These are phyloP conservation scores for Amblyopsis hoosieri DNA, from an alignment of 2,797 vertebrate species.

Conservation along the genomic window DNA sequence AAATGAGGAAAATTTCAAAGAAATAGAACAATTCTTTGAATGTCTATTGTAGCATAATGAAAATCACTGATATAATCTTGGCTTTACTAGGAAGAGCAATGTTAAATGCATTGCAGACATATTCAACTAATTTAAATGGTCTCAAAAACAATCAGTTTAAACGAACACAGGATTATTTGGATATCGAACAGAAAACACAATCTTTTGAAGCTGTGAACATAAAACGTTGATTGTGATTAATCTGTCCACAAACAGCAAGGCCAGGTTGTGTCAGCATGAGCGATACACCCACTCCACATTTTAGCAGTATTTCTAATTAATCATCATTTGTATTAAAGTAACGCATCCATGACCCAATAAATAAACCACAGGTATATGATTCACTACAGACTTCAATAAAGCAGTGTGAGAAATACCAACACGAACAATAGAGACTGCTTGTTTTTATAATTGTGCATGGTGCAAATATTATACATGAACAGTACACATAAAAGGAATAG, in stretches of 20 bases:
- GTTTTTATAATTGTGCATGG: neutral
- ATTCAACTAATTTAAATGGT: slow-evolving; percentile 43
- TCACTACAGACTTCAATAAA: slow-evolving; percentile 20
- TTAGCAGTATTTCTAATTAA: slow-evolving; percentile 47
- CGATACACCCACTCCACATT: slow-evolving; percentile 24
- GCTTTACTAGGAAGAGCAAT: slow-evolving; percentile 28
- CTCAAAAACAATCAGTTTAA: slow-evolving; percentile 60
- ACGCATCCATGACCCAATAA: slow-evolving; percentile 30
- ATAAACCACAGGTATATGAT: neutral
- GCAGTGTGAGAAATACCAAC: slow-evolving; percentile 9
- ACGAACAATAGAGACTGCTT: slow-evolving; percentile 7
- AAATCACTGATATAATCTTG: slow-evolving; percentile 28
- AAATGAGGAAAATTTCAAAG: slow-evolving; percentile 15
- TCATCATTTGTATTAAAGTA: slow-evolving; percentile 33
- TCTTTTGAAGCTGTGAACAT: slow-evolving; percentile 43
- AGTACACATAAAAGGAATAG: slow-evolving; percentile 28
- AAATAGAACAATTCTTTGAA: slow-evolving; percentile 14
- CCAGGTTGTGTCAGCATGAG: slow-evolving; percentile 38
- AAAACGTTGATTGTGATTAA: slow-evolving; percentile 70
- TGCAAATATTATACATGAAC: slow-evolving; percentile 14
- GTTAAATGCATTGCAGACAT: slow-evolving; percentile 40
- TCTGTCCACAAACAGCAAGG: slow-evolving; percentile 41
- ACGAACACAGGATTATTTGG: slow-evolving; percentile 23
- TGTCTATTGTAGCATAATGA: slow-evolving; percentile 5
- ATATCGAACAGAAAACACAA: slow-evolving; percentile 37